phyloP scores from a whole-genome alignment of 2,797 vertebrate species.

The Melanogrammus aeglefinus region DNA sequence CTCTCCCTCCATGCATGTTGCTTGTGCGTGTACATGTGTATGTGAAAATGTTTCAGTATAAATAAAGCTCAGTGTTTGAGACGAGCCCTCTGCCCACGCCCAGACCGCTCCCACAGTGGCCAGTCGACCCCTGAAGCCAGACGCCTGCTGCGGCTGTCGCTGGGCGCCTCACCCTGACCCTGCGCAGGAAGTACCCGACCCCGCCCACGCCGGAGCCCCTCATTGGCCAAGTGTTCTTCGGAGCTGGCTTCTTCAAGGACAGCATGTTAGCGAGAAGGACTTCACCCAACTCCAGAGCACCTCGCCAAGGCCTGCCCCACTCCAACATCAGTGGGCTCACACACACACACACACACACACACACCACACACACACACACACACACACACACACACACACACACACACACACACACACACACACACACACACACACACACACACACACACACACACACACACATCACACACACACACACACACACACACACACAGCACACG shows the following conservation, averaged over 20 bases:
- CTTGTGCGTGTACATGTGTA: not conserved
- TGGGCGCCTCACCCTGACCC: conserved; percentile 82
- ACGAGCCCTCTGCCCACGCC: not conserved
- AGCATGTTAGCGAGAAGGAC: conserved; percentile 84
- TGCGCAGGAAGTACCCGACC: conserved; percentile 75
- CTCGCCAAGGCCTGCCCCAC: conserved; percentile 82
- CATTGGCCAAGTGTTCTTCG: conserved; percentile 78
- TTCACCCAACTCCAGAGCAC: conserved; percentile 76
- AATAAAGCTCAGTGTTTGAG: not conserved
- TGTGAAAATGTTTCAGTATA: not conserved
- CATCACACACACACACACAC: too few relatives aligned
- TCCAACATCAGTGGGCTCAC: conserved; percentile 80
- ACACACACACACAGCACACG: too few relatives aligned
- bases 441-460: not conserved
- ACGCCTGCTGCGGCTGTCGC: conserved; percentile 79
- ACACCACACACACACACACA: too few relatives aligned
- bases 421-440: too few relatives aligned
- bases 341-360: too few relatives aligned
- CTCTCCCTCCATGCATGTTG: not conserved
- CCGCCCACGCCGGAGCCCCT: conserved; percentile 33
- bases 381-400: too few relatives aligned
- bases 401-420: too few relatives aligned
- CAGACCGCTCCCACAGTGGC: conserved; percentile 73
- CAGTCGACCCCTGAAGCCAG: conserved; percentile 79
- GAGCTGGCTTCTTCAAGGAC: conserved; percentile 83